phyloP scores from a whole-genome alignment of 1,140 invertebrate species.

The Drosophila rufa region DNA sequence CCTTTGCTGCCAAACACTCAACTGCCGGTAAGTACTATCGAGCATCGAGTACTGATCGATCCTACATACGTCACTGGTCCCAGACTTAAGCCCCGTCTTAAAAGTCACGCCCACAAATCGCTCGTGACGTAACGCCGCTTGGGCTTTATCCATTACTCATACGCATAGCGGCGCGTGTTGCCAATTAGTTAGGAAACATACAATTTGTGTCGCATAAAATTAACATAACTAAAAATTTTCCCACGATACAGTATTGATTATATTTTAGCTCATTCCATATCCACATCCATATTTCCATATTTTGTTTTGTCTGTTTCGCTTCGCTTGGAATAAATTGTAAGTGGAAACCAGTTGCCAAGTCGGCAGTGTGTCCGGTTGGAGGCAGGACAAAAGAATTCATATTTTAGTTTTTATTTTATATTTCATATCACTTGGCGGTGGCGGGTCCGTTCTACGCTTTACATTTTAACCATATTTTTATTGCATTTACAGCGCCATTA shows the following conservation, averaged over 20 bases:
- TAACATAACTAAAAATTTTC: conserved; percentile 68
- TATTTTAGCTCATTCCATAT: conserved; percentile 8
- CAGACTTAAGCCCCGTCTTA: conserved; percentile 44
- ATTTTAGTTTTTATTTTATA: conserved; percentile 44
- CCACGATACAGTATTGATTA: conserved; percentile 55
- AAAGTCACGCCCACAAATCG: conserved; percentile 67
- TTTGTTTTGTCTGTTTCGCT: conserved; percentile 25
- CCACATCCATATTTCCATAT: conserved; percentile 16
- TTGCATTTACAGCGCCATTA: conserved; percentile 72
- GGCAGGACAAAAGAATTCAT: conserved; percentile 67
- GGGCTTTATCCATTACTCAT: conserved; percentile 59
- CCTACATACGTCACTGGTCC: conserved; percentile 59
- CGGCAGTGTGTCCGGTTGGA: conserved; percentile 68
- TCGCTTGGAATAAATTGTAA: conserved; percentile 31
- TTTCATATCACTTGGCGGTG: conserved; percentile 35
- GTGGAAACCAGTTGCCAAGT: conserved; percentile 61
- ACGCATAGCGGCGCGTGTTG: conserved; percentile 66
- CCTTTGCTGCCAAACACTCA: conserved; percentile 36
- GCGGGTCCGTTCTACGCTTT: conserved; percentile 67
- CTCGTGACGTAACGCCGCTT: conserved; percentile 57
- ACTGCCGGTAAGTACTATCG: conserved; percentile 65
- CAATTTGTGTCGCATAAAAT: conserved; percentile 64
- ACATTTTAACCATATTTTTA: conserved; percentile 53
- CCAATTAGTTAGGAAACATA: conserved; percentile 60
- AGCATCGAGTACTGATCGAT: conserved; percentile 27